Percentiles rank a stretch among this genome's conserved stretches.
phyloP scores from a whole-genome alignment of 2,888 invertebrate genomes.

The Augiades crinisus region DNA sequence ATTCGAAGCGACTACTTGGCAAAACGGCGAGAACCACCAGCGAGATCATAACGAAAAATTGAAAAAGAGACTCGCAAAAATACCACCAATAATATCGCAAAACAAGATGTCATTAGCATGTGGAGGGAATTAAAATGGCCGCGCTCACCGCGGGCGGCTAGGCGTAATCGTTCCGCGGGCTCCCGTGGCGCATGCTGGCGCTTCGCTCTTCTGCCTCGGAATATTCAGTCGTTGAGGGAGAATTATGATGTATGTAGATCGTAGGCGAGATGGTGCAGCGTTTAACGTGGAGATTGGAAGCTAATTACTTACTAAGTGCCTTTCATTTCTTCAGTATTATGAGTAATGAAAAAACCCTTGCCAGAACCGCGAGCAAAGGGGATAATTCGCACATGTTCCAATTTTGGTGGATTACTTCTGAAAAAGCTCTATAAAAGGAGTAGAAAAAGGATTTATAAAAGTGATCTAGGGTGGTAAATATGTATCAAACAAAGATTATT shows the following conservation, averaged over 20 bases:
- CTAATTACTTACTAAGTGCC: too few relatives aligned
- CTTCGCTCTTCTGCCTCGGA: background rate
- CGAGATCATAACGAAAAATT: background rate
- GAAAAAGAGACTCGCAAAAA: background rate
- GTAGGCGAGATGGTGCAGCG: background rate
- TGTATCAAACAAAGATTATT: too few relatives aligned
- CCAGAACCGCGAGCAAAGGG: too few relatives aligned
- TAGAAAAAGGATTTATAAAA: too few relatives aligned
- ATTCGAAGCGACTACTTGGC: background rate
- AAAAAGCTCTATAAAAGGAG: too few relatives aligned
- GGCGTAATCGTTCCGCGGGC: slow-evolving; percentile 14
- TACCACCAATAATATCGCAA: background rate
- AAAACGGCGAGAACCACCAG: background rate
- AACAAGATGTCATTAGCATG: slow-evolving; percentile 9
- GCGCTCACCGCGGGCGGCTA: slow-evolving; percentile 12
- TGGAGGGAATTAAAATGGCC: slow-evolving; percentile 13
- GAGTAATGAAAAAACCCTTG: too few relatives aligned
- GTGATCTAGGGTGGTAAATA: too few relatives aligned
- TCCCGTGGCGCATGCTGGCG: slow-evolving; percentile 5
- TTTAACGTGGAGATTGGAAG: too few relatives aligned
- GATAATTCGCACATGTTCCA: too few relatives aligned
- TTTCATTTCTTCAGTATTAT: too few relatives aligned
- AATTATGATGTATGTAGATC: background rate
- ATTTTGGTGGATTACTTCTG: too few relatives aligned
- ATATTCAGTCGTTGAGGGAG: background rate